Conservation (phyloP, 2,797 vertebrate species). For the Brachyrhaphis roseni region DNA sequence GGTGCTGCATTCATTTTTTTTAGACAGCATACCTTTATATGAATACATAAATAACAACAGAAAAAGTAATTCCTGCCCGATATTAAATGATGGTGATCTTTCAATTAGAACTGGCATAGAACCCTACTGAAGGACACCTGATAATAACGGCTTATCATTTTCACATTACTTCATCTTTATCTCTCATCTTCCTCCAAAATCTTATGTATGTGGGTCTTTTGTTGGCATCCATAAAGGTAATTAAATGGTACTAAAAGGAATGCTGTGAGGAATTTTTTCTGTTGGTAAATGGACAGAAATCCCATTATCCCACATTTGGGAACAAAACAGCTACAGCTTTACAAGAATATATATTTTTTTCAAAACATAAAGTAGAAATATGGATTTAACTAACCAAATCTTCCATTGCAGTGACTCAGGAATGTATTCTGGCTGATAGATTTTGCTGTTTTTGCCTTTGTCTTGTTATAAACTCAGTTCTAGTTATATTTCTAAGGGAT, state of each 20-base stretch:
- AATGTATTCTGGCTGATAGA: not conserved
- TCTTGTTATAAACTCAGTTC: slow-evolving; percentile 1
- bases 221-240: not conserved
- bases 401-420: not conserved
- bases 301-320: not conserved
- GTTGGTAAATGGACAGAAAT: not conserved
- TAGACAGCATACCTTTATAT: not conserved
- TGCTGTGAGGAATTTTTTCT: not conserved
- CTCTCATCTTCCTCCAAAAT: not conserved
- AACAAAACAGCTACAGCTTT: not conserved
- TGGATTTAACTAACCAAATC: not conserved
- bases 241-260: not conserved
- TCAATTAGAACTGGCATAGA: not conserved
- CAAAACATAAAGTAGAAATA: not conserved
- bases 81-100: not conserved
- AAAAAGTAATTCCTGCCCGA: not conserved
- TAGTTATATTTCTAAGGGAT: slow-evolving; percentile 10
- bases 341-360: not conserved
- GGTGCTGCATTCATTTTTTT: slow-evolving; percentile 22
- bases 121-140: not conserved
- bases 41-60: not conserved
- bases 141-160: not conserved
- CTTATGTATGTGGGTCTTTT: not conserved
- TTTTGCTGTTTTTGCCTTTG: not conserved
- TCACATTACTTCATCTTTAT: not conserved